Percentiles rank a stretch among this genome's conserved stretches.
These are phyloP conservation scores for Tubulanus polymorphus DNA, from an alignment of 2,888 invertebrate genomes.

Conservation along the genomic window DNA sequence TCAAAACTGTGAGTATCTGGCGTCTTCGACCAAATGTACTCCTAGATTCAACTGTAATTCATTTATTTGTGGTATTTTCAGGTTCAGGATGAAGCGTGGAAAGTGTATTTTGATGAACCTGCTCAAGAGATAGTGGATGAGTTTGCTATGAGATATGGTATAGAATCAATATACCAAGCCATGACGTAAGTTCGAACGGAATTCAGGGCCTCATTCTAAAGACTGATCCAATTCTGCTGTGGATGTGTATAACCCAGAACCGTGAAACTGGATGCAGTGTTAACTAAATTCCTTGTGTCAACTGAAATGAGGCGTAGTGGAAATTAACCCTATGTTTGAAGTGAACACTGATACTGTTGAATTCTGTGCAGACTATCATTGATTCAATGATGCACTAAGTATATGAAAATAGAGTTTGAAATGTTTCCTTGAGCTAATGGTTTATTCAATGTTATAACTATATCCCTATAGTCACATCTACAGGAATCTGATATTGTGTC, in stretches of 20 bases:
- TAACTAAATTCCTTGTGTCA: too few relatives aligned
- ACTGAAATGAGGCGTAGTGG: too few relatives aligned
- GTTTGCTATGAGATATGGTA: constrained; percentile 99
- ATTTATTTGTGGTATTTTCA: constrained; percentile 8
- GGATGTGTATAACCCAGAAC: background rate
- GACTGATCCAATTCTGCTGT: background rate
- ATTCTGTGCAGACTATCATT: too few relatives aligned
- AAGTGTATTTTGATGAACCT: constrained; percentile 96
- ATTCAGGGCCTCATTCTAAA: background rate
- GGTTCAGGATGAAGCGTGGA: constrained; percentile 91
- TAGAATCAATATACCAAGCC: constrained; percentile 98
- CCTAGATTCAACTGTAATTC: background rate
- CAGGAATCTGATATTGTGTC: too few relatives aligned
- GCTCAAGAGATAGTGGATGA: constrained; percentile 99
- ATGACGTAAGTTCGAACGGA: constrained; percentile 75
- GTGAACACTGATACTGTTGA: too few relatives aligned
- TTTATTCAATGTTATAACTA: too few relatives aligned
- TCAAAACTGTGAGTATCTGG: constrained; percentile 63
- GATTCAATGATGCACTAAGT: too few relatives aligned
- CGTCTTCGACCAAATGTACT: background rate
- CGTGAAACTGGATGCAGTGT: background rate
- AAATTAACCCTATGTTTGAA: too few relatives aligned
- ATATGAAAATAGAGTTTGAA: too few relatives aligned
- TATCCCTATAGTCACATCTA: too few relatives aligned
- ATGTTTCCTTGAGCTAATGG: too few relatives aligned